These are phyloP conservation scores for Nasonia oneida DNA, from an alignment of 2,888 invertebrate genomes.

Conservation along the genomic window DNA sequence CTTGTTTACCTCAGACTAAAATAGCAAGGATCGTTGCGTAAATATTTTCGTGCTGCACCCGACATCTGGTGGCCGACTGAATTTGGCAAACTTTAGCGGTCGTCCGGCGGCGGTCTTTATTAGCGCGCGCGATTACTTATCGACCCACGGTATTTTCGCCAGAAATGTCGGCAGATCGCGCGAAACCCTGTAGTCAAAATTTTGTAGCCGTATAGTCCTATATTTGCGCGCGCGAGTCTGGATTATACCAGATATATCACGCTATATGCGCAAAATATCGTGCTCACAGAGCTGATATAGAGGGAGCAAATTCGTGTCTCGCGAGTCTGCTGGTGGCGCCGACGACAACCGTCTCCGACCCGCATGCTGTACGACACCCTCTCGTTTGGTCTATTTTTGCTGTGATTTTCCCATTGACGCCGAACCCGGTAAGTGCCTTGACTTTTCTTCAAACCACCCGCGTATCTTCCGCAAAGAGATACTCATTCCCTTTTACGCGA, in stretches of 20 bases:
- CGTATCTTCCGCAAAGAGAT: background rate
- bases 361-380: background rate
- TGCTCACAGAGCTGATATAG: background rate
- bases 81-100: background rate
- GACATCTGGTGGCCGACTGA: background rate
- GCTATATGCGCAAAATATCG: background rate
- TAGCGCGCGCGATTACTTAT: background rate
- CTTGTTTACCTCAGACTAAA: background rate
- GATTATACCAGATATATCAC: background rate
- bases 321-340: constrained; percentile 35
- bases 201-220: too few relatives aligned
- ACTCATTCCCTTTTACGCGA: background rate
- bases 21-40: background rate
- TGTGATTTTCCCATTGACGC: constrained; percentile 30
- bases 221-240: too few relatives aligned
- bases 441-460: background rate
- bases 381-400: constrained; percentile 33
- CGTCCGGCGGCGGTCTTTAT: background rate
- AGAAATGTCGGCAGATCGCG: too few relatives aligned
- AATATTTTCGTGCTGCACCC: background rate
- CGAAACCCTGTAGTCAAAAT: too few relatives aligned
- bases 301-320: background rate
- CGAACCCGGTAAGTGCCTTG: constrained; percentile 27
- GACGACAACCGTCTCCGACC: background rate
- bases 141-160: background rate